Percentiles rank a stretch among this genome's conserved stretches.
Conservation (phyloP, 2,113 vertebrate genomes). For the Rhadina sibilatrix region DNA sequence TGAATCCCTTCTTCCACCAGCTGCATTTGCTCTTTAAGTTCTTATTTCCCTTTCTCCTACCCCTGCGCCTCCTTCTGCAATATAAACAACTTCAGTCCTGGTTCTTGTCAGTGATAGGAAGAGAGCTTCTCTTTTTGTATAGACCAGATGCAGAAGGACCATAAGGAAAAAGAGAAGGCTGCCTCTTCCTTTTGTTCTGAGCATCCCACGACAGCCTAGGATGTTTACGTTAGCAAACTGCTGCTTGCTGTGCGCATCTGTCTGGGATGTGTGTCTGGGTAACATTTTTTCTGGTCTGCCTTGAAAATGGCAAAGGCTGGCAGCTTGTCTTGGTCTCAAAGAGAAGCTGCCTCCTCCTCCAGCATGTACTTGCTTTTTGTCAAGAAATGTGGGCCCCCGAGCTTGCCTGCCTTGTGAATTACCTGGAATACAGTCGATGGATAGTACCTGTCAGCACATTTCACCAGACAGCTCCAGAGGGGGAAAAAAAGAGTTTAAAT, state of each 20-base stretch:
- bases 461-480: conserved; percentile 18
- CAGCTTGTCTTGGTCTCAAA: conserved; percentile 3
- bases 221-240: no score
- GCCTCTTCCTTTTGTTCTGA: background rate
- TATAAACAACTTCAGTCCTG: background rate
- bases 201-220: background rate
- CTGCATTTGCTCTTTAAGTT: background rate
- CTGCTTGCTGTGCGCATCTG: background rate
- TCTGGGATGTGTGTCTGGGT: background rate
- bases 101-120: background rate
- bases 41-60: background rate
- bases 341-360: background rate
- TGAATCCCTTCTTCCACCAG: background rate
- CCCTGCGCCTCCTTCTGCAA: background rate
- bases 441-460: conserved; percentile 41
- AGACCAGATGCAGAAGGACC: background rate
- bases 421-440: background rate
- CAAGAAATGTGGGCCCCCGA: background rate
- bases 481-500: conserved; percentile 26
- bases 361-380: background rate
- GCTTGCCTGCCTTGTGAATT: conserved; percentile 12
- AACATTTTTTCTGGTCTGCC: background rate
- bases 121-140: background rate
- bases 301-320: conserved; percentile 5
- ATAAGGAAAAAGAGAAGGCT: background rate